Conservation (phyloP, 64 coral and sea anemone species). For the Hydrozoanthus tunicans region DNA sequence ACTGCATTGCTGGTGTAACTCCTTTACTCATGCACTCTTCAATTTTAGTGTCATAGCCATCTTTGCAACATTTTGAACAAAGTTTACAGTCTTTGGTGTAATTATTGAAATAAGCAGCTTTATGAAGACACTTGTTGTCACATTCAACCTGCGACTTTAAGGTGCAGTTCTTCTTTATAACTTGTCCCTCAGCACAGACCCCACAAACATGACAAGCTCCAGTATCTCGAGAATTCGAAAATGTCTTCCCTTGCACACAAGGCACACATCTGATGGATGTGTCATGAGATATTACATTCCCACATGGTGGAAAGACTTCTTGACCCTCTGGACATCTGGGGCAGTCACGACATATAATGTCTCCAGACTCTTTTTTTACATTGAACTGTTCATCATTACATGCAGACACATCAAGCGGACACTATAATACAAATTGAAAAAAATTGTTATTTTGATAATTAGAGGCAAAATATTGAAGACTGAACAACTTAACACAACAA, state of each 20-base stretch:
- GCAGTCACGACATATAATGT: slow-evolving; percentile 1
- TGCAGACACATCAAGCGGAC: too few relatives aligned
- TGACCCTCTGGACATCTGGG: neutral
- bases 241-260: slow-evolving; percentile 15
- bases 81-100: slow-evolving; percentile 6
- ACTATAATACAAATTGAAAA: too few relatives aligned
- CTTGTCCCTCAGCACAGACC: slow-evolving; percentile 1
- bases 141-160: neutral
- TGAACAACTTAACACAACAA: too few relatives aligned
- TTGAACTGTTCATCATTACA: neutral
- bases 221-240: neutral
- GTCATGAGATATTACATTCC: neutral
- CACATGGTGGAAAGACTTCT: slow-evolving; percentile 19
- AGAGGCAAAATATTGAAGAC: too few relatives aligned
- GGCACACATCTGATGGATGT: neutral
- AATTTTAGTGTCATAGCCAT: neutral
- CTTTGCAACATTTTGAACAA: too few relatives aligned
- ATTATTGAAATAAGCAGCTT: neutral
- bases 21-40: neutral
- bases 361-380: slow-evolving; percentile 11
- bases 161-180: slow-evolving; percentile 9
- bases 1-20: neutral
- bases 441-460: too few relatives aligned
- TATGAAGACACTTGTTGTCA: neutral
- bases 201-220: neutral